phyloP scores from a whole-genome alignment of 2,888 invertebrate species.

The Bombyx huttoni region DNA sequence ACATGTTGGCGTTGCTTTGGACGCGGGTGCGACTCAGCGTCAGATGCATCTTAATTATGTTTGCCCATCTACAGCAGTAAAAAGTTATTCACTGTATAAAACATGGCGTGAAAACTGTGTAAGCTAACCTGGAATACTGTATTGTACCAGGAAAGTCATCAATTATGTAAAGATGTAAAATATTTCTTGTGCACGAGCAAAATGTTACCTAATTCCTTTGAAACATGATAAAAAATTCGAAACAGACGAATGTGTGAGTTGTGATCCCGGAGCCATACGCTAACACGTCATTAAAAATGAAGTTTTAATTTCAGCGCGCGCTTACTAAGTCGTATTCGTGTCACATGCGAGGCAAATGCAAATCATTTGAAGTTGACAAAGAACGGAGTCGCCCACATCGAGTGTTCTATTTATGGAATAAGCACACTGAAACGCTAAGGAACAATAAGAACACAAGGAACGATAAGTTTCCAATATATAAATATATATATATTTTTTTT shows the following conservation, averaged over 20 bases:
- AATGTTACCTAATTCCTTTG: not conserved
- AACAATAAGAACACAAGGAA: no score
- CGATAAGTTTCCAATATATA: no score
- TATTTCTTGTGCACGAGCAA: not conserved
- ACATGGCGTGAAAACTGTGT: not conserved
- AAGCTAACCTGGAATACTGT: not conserved
- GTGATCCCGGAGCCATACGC: slow-evolving; percentile 25
- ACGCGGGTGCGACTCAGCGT: not conserved
- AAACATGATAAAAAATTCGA: not conserved
- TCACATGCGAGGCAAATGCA: slow-evolving; percentile 26
- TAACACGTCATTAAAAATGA: slow-evolving; percentile 60
- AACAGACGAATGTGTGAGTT: not conserved
- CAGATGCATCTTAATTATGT: not conserved
- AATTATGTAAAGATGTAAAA: not conserved
- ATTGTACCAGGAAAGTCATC: not conserved
- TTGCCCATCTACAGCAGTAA: no score
- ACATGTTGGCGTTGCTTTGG: no score
- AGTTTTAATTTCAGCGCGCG: slow-evolving; percentile 48
- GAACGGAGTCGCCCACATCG: not conserved
- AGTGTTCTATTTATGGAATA: not conserved
- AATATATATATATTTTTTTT: no score
- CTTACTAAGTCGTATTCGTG: slow-evolving; percentile 10
- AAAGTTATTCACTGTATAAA: not conserved
- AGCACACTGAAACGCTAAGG: not conserved
- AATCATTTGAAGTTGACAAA: slow-evolving; percentile 22